Evolutionary conservation across 2,888 invertebrate genomes (phyloP).

Genomic region (Gortyna flavago): DNA sequence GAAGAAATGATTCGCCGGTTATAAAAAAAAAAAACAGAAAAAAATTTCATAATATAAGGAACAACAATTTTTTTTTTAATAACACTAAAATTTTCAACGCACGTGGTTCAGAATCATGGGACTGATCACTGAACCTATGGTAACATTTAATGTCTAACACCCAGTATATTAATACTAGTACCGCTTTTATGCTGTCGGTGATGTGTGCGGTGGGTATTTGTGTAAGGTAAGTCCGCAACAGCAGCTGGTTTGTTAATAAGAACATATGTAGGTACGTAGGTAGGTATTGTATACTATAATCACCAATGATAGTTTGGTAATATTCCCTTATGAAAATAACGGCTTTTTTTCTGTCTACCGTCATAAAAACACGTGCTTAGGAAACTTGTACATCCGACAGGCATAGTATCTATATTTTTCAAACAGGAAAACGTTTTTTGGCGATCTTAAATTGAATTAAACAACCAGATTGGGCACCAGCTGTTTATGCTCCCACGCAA

Average conservation of each 20-base stretch:
- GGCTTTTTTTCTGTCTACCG: background rate
- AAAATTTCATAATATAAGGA: no score
- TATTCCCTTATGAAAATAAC: background rate
- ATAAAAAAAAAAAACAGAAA: background rate
- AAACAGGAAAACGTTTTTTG: constrained; percentile 17
- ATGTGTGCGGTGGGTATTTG: no score
- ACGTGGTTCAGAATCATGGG: no score
- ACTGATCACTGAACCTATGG: no score
- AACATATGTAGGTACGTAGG: background rate
- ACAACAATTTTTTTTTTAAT: no score
- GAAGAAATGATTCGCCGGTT: background rate
- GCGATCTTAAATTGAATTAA: constrained; percentile 31
- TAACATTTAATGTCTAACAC: no score
- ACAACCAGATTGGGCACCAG: constrained; percentile 33
- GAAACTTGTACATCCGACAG: no score
- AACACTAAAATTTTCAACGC: no score
- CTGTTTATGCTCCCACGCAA: constrained; percentile 53
- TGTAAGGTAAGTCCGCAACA: background rate
- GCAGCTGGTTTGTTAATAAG: background rate
- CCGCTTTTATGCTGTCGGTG: background rate
- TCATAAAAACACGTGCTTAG: background rate
- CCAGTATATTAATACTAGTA: background rate
- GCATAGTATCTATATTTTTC: constrained; percentile 4
- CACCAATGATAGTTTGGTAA: background rate
- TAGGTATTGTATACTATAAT: background rate